Evolutionary conservation across 2,797 vertebrate genomes (phyloP), one percentile per base, ranked within the genome.

Genomic region (Gastrophryne carolinensis): DNA sequence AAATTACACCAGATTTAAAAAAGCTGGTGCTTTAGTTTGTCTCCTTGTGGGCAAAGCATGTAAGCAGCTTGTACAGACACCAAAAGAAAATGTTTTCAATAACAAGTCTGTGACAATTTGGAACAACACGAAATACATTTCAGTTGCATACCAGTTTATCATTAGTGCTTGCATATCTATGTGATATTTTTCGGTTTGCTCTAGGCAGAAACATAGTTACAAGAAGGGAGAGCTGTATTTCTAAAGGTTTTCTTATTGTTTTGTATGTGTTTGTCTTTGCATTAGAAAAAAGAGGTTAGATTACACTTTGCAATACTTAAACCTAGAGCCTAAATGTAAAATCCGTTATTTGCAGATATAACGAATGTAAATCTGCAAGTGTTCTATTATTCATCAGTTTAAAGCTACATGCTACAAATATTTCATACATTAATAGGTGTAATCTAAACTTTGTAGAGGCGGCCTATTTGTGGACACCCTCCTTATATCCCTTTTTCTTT

Each of bases 381-480:
- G 9, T 24, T 21, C 17, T 44, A 12, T 17, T 11, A 47, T 19
- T 1, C 3, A 23, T 39, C 10, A 8, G 17, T 63, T 44, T 1
- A n/a, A 27, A 26, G 26, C 3, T 6, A 10, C 17, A 17, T 30
- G 5, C 6, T 17, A 8, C 5, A n/a, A 17, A 8, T 6, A 29
- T n/a, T 30, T 13, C 24, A 29, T 37, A 30, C 10, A 11, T 6
- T 7, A 29, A 87, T 89, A 93, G 96, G 97, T 98, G 97, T 98
- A 96, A 98, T 98, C 95, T 98, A 95, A 95, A 91, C 91, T 94
- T 93, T 84, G 88, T 89, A 92, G 92, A 94, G 94, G 95, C 95
- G 96, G 94, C 91, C 89, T 87, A 91, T 93, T 93, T 93, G 93
- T 91, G 91, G 93, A 91, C 67, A 49, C 77, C 83, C 75, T 79